Conservation (phyloP, 1,140 invertebrate genomes). For the Drosophila lacertosa region DNA sequence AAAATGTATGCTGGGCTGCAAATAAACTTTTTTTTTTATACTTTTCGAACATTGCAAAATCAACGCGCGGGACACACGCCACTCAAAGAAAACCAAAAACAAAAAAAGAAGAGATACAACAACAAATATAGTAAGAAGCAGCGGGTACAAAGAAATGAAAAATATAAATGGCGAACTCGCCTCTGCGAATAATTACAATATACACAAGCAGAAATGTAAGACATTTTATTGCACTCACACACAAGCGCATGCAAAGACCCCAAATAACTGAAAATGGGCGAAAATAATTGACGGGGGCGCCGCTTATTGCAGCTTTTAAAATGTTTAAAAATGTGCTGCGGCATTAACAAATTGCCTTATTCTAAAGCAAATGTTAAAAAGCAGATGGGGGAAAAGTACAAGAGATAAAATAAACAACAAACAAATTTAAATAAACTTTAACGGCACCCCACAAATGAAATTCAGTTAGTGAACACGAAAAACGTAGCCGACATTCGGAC, state of each 20-base stretch:
- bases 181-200: conserved; percentile 54
- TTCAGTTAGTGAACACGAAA: conserved; percentile 29
- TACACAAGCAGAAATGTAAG: conserved; percentile 40
- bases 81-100: conserved; percentile 53
- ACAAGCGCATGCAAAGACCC: conserved; percentile 10
- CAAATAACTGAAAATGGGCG: conserved; percentile 25
- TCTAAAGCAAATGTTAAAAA: conserved; percentile 12
- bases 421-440: conserved; percentile 35
- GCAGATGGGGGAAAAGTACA: not conserved
- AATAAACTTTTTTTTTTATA: conserved; percentile 35
- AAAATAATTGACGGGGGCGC: conserved; percentile 21
- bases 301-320: not conserved
- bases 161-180: conserved; percentile 55
- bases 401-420: not conserved
- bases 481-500: conserved; percentile 23
- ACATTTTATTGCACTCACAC: conserved; percentile 50
- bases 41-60: conserved; percentile 41
- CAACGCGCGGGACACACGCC: conserved; percentile 57
- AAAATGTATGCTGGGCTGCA: conserved; percentile 66
- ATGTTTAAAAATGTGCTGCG: not conserved
- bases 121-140: conserved; percentile 31
- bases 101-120: conserved; percentile 18
- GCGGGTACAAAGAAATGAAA: conserved; percentile 45
- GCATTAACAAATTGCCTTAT: conserved; percentile 3
- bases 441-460: conserved; percentile 37